Conservation (phyloP, 2,888 invertebrate genomes). For the Panzeria rudis region DNA sequence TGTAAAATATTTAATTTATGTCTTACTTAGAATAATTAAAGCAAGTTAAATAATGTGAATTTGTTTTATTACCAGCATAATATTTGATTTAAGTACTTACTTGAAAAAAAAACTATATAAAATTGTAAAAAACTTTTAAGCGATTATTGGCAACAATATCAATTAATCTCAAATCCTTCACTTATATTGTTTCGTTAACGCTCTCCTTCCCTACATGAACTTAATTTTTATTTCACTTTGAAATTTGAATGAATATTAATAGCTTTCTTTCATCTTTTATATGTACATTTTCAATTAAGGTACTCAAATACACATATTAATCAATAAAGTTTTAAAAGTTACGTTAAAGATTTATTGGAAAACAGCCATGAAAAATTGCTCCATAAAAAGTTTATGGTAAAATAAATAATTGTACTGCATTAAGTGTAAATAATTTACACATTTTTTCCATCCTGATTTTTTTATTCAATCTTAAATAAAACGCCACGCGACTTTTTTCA, state of each 20-base stretch:
- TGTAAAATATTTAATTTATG: too few relatives aligned
- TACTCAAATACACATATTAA: constrained; percentile 30
- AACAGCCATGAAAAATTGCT: constrained; percentile 48
- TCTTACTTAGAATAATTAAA: too few relatives aligned
- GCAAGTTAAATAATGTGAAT: too few relatives aligned
- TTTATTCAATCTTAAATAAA: constrained; percentile 32
- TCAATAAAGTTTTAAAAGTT: constrained; percentile 53
- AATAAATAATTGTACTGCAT: constrained; percentile 63
- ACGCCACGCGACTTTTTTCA: constrained; percentile 50
- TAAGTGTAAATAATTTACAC: constrained; percentile 69
- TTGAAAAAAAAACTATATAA: not conserved
- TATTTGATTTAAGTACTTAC: not conserved
- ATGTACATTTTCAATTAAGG: constrained; percentile 41
- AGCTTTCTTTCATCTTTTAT: constrained; percentile 39
- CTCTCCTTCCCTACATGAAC: not conserved
- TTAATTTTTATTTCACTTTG: not conserved
- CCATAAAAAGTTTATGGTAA: constrained; percentile 54
- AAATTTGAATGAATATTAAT: constrained; percentile 25
- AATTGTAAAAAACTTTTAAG: not conserved
- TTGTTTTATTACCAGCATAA: too few relatives aligned
- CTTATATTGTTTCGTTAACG: not conserved
- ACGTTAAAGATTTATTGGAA: constrained; percentile 47
- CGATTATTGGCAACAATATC: not conserved
- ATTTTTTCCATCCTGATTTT: constrained; percentile 23
- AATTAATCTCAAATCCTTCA: not conserved